Conservation (phyloP, 2,888 invertebrate species). For the Drosophila putrida region DNA sequence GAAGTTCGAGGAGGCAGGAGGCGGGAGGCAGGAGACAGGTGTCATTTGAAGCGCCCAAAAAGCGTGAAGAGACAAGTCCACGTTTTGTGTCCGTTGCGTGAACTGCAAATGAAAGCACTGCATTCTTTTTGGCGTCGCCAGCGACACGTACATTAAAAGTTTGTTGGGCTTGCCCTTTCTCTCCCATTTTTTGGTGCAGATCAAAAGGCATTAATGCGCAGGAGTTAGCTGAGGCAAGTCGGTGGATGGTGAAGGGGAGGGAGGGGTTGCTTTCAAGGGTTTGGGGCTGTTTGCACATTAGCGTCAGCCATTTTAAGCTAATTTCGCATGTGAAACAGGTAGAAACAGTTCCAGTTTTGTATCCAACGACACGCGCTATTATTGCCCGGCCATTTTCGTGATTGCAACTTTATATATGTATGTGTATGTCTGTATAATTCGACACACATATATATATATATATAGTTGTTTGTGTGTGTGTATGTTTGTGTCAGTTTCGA, state of each 20-base stretch:
- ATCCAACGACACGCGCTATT: slow-evolving; percentile 79
- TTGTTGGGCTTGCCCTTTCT: slow-evolving; percentile 26
- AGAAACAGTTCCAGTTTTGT: slow-evolving; percentile 70
- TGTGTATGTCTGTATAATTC: slow-evolving; percentile 12
- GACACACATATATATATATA: not conserved
- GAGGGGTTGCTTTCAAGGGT: slow-evolving; percentile 31
- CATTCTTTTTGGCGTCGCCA: slow-evolving; percentile 39
- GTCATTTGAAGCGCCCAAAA: slow-evolving; percentile 28
- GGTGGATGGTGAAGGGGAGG: slow-evolving; percentile 1
- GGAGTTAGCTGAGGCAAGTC: slow-evolving; percentile 12
- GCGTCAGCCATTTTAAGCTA: slow-evolving; percentile 75
- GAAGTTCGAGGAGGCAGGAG: not conserved
- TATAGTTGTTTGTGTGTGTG: slow-evolving; percentile 17
- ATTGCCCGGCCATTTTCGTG: slow-evolving; percentile 79
- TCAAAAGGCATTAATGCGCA: slow-evolving; percentile 74
- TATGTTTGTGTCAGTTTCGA: slow-evolving; percentile 40
- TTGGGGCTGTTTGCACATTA: slow-evolving; percentile 66
- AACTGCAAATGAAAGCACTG: slow-evolving; percentile 43
- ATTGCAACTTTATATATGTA: slow-evolving; percentile 54
- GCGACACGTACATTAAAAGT: slow-evolving; percentile 63
- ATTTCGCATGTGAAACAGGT: slow-evolving; percentile 80
- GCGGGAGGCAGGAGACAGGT: not conserved
- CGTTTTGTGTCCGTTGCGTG: slow-evolving; percentile 7
- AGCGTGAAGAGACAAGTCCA: slow-evolving; percentile 36
- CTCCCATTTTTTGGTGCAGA: slow-evolving; percentile 44